Base-by-base conservation (phyloP, 2,888 invertebrate species). In the Melipona bicolor region DNA sequence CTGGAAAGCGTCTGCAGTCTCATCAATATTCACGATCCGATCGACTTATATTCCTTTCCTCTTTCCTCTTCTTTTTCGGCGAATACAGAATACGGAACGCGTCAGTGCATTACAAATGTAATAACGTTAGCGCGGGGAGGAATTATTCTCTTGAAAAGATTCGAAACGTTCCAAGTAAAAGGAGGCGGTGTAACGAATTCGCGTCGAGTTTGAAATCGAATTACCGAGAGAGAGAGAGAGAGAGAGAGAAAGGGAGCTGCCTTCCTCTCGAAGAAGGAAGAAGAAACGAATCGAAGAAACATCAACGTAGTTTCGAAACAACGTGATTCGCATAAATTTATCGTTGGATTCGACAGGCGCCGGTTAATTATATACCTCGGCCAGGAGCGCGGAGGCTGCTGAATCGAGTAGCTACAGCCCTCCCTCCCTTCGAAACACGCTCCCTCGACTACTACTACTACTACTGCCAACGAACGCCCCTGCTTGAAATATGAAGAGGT, bases 401-500 rank as follows among this genome's bases (percentile, higher is more conserved):
- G 82, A 75, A 75, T 59, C 56, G 56, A 43, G 43, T 43, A 43
- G 43, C 43, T 43, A 59, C 32, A 59, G n/a, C 0, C 36, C 56
- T 13, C 56, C n/a, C 24, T n/a, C n/a, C 2, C 56, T 13, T n/a
- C 11, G 9, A 15, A 11, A 56, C n/a, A n/a, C n/a, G n/a, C 15
- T 59, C 15, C n/a, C 56, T 56, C n/a, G 13, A 56, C 56, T 56
- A 9, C 36, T 36, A 36, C 36, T 36, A 36, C 36, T 9, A 43
- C 43, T 43, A 59, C n/a, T 59, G 52, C 68, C 52, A 43, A 68
- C 75, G 56, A 83, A 75, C 64, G 75, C 70, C 83, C 72, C 69
- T 79, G 77, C 68, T 81, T 91, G 81, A 90, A 89, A 89, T 90
- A 91, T 88, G 90, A 88, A 85, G 84, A 81, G 83, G 86, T 87